These are phyloP conservation scores for Oscheius sp. DNA, from an alignment of 2,888 invertebrate species.

Conservation along the genomic window DNA sequence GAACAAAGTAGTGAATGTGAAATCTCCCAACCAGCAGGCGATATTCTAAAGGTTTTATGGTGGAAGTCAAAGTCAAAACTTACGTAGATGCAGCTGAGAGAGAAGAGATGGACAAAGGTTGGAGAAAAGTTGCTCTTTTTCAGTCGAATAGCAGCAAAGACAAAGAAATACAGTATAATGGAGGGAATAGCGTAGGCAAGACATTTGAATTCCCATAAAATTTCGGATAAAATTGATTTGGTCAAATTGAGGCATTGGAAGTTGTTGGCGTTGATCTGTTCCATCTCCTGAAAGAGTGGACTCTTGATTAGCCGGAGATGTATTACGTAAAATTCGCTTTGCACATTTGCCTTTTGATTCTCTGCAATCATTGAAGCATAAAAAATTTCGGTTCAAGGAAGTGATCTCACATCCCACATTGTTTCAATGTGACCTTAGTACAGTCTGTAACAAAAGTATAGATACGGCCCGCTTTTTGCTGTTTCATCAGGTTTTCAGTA, in stretches of 20 bases:
- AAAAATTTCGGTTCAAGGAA: too few relatives aligned
- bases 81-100: slow-evolving; percentile 9
- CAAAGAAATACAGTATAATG: neutral
- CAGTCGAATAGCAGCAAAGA: neutral
- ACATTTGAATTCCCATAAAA: slow-evolving; percentile 1
- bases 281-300: neutral
- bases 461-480: too few relatives aligned
- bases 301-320: neutral
- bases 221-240: neutral
- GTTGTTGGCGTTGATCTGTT: neutral
- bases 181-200: slow-evolving; percentile 1
- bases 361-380: too few relatives aligned
- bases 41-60: neutral
- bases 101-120: slow-evolving; percentile 10
- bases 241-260: neutral
- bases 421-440: too few relatives aligned
- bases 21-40: slow-evolving; percentile 7
- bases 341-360: too few relatives aligned
- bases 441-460: too few relatives aligned
- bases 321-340: neutral
- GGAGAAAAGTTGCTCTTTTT: neutral
- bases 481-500: too few relatives aligned
- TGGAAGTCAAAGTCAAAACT: neutral
- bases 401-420: too few relatives aligned
- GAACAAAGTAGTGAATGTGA: neutral